These are phyloP conservation scores for Plebejus melissa DNA, from an alignment of 2,888 invertebrate genomes.

Conservation along the genomic window DNA sequence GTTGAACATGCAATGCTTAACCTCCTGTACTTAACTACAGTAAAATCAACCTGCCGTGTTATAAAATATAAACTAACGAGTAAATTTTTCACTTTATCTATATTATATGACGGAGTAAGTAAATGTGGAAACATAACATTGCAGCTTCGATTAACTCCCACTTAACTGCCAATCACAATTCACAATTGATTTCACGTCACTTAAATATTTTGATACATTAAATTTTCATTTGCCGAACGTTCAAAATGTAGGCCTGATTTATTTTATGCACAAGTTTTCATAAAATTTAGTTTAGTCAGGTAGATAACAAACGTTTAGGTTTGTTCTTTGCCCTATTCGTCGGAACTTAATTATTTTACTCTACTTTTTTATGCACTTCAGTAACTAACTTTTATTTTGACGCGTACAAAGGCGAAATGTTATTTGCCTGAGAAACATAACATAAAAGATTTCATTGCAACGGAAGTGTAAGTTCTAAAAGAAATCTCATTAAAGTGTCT, in stretches of 20 bases:
- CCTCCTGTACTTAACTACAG: neutral
- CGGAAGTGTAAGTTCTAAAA: conserved; percentile 39
- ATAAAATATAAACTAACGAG: neutral
- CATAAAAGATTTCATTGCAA: conserved; percentile 46
- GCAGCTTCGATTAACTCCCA: conserved; percentile 21
- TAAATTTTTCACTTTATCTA: neutral
- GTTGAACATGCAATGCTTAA: conserved; percentile 18
- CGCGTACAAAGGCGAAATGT: conserved; percentile 32
- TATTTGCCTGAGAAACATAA: conserved; percentile 27
- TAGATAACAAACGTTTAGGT: neutral
- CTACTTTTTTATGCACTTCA: too few relatives aligned
- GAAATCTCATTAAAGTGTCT: conserved; percentile 68
- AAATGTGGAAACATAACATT: conserved; percentile 17
- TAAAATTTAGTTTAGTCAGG: neutral
- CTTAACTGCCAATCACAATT: conserved; percentile 20
- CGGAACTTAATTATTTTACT: neutral
- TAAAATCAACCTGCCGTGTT: neutral
- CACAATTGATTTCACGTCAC: conserved; percentile 22
- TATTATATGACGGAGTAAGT: neutral
- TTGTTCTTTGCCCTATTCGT: neutral
- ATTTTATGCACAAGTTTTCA: neutral
- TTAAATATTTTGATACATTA: conserved; percentile 25
- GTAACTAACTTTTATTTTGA: neutral
- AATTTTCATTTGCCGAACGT: conserved; percentile 22
- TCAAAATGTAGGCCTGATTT: neutral